These are phyloP conservation scores for Ophion slaviceki DNA, from an alignment of 2,888 invertebrate genomes.

Conservation along the genomic window DNA sequence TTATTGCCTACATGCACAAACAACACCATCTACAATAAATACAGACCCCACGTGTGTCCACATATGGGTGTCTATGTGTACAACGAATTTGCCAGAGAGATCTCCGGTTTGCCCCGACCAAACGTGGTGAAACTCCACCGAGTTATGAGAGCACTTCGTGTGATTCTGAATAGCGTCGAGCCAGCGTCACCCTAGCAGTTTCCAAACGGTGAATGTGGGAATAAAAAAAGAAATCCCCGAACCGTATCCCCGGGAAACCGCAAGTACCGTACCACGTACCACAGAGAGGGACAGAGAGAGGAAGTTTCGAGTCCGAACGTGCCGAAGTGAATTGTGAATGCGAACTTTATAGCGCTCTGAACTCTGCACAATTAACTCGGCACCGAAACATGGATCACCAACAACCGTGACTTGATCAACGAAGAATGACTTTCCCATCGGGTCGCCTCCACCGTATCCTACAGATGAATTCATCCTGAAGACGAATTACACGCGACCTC, in stretches of 20 bases:
- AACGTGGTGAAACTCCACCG: slow-evolving; percentile 31
- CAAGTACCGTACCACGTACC: neutral
- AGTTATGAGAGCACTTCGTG: slow-evolving; percentile 55
- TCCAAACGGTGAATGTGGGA: neutral
- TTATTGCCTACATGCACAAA: neutral
- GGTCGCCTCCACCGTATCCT: neutral
- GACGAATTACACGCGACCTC: neutral
- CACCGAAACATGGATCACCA: neutral
- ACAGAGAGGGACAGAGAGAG: neutral
- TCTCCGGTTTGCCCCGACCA: slow-evolving; percentile 32
- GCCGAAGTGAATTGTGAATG: slow-evolving; percentile 1
- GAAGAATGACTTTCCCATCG: neutral
- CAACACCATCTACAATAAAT: slow-evolving; percentile 5
- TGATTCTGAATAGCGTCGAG: slow-evolving; percentile 54
- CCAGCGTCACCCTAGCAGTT: slow-evolving; percentile 32
- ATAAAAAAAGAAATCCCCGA: neutral
- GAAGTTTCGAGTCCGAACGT: slow-evolving; percentile 1
- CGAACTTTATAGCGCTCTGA: neutral
- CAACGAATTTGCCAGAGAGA: slow-evolving; percentile 36
- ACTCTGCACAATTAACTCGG: neutral
- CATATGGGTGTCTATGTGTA: neutral
- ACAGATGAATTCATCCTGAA: neutral
- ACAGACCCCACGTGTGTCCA: neutral
- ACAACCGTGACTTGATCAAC: neutral
- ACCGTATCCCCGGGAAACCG: neutral